phyloP scores from a whole-genome alignment of 2,113 vertebrate species.

The Hemichromis elongatus region DNA sequence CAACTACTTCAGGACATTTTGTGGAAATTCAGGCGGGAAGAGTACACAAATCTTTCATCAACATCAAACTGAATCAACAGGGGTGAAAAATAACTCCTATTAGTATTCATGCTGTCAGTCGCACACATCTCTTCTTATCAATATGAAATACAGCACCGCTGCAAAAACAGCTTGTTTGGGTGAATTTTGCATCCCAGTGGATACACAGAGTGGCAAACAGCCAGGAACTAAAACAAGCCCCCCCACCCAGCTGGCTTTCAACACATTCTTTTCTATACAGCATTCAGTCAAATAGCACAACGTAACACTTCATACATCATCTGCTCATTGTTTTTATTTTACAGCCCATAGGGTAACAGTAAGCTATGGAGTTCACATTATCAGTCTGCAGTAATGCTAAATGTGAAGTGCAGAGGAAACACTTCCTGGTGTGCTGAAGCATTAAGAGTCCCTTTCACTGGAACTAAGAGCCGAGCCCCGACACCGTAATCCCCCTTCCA shows the following conservation, averaged over 20 bases:
- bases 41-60: slow-evolving; percentile 14
- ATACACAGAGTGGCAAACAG: background rate
- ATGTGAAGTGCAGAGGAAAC: background rate
- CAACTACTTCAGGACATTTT: slow-evolving; percentile 14
- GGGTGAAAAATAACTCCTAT: slow-evolving; percentile 34
- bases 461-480: background rate
- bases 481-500: background rate
- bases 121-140: slow-evolving; percentile 28
- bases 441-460: background rate
- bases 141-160: slow-evolving; percentile 20
- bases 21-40: background rate
- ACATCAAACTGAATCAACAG: slow-evolving; percentile 38
- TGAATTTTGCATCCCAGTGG: background rate
- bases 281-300: background rate
- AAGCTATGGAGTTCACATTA: fast-evolving
- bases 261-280: background rate
- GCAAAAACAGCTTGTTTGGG: slow-evolving; percentile 17
- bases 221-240: background rate
- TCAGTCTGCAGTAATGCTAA: background rate
- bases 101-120: slow-evolving; percentile 41
- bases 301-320: background rate
- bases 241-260: background rate
- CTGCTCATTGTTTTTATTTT: background rate
- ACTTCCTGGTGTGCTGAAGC: background rate
- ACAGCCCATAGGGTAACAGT: background rate